These are phyloP conservation scores for Apis dorsata DNA, from an alignment of 1,140 invertebrate species.

Conservation along the genomic window DNA sequence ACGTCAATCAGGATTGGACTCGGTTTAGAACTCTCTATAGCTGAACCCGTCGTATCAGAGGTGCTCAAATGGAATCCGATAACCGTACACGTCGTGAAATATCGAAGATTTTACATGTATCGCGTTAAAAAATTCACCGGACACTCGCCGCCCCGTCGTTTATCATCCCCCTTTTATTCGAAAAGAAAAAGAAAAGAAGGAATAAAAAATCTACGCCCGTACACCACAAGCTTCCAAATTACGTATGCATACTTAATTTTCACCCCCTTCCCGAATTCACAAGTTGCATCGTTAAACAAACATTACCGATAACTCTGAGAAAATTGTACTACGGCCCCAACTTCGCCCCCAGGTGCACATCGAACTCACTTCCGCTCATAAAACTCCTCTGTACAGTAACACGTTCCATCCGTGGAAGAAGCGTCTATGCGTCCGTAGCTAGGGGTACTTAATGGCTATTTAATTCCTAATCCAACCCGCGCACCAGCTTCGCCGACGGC, in stretches of 20 bases:
- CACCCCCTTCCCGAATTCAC: too few relatives aligned
- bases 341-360: background rate
- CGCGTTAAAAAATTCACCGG: slow-evolving; percentile 50
- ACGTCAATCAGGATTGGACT: slow-evolving; percentile 79
- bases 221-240: too few relatives aligned
- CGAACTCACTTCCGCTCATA: slow-evolving; percentile 25
- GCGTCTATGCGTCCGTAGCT: slow-evolving; percentile 23
- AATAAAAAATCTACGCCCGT: background rate
- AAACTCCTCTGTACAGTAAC: slow-evolving; percentile 2
- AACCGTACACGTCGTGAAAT: slow-evolving; percentile 28
- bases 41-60: slow-evolving; percentile 69
- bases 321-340: too few relatives aligned
- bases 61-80: slow-evolving; percentile 68
- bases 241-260: too few relatives aligned
- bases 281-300: background rate
- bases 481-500: slow-evolving; percentile 35
- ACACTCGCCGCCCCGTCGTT: background rate
- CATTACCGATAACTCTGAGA: background rate
- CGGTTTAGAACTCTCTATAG: slow-evolving; percentile 75
- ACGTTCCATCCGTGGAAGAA: background rate
- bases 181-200: background rate
- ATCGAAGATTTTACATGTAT: slow-evolving; percentile 26
- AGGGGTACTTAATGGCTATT: slow-evolving; percentile 68
- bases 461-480: slow-evolving; percentile 67
- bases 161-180: background rate